Percentiles rank a stretch among this genome's conserved stretches.
Conservation (phyloP, 2,797 vertebrate genomes). For the Danionella dracula region DNA sequence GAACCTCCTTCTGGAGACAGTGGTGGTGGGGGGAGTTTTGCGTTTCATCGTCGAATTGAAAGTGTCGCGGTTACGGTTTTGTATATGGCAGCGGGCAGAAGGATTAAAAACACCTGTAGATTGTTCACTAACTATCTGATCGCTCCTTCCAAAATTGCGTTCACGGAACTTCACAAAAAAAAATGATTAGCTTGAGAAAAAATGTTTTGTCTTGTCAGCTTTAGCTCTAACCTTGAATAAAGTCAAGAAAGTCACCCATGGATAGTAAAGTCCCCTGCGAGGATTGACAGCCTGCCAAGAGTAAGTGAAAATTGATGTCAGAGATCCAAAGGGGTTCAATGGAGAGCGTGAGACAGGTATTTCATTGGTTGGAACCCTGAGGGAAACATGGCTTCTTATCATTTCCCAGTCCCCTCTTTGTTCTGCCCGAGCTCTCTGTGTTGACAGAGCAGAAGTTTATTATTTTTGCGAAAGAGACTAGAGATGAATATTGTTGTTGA, state of each 20-base stretch:
- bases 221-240: slow-evolving; percentile 25
- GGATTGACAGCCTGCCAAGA: slow-evolving; percentile 34
- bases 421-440: neutral
- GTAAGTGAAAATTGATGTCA: slow-evolving; percentile 30
- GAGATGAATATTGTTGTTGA: slow-evolving; percentile 36
- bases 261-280: slow-evolving; percentile 1
- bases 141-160: no score
- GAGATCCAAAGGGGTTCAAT: slow-evolving; percentile 31
- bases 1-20: no score
- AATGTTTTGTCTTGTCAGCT: no score
- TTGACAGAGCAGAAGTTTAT: slow-evolving; percentile 7
- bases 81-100: no score
- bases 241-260: slow-evolving; percentile 20
- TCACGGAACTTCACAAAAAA: no score
- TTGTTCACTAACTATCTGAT: no score
- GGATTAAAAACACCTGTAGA: no score
- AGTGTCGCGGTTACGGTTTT: no score
- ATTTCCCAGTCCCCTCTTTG: slow-evolving; percentile 14
- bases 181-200: no score
- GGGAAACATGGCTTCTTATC: slow-evolving; percentile 18
- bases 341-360: slow-evolving; percentile 26
- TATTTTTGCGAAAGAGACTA: slow-evolving; percentile 24
- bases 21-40: no score
- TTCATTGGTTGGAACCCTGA: slow-evolving; percentile 31
- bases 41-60: no score